phyloP scores from a whole-genome alignment of 1,140 invertebrate genomes.

The Brachionus asplanchnoidis region DNA sequence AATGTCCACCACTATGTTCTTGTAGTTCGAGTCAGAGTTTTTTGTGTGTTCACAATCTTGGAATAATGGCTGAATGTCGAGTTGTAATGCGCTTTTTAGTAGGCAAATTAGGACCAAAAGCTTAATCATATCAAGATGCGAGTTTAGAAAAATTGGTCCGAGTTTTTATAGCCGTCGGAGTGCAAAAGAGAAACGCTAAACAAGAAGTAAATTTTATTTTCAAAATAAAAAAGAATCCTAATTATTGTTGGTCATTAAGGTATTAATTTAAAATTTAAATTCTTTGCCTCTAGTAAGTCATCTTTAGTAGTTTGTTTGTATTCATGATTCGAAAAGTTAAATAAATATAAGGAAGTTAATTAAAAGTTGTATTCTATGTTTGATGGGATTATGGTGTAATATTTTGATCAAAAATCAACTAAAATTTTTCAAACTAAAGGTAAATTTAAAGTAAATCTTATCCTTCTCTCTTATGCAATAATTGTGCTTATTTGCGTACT shows the following conservation, averaged over 20 bases:
- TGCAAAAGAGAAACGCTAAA: background rate
- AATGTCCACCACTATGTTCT: background rate
- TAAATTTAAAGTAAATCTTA: constrained; percentile 3
- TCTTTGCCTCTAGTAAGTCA: background rate
- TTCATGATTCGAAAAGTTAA: background rate
- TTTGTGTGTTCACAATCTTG: background rate
- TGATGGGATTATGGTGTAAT: background rate
- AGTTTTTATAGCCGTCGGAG: background rate
- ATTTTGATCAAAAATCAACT: constrained; percentile 8
- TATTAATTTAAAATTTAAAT: constrained; percentile 11
- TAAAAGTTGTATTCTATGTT: background rate
- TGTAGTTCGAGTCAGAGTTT: constrained; percentile 13
- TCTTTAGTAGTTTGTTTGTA: background rate
- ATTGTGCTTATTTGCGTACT: background rate
- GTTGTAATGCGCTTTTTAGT: background rate
- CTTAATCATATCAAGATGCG: background rate
- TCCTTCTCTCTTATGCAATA: background rate
- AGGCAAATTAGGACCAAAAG: background rate
- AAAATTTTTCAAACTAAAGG: background rate
- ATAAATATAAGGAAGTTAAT: constrained; percentile 20
- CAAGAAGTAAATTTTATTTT: background rate
- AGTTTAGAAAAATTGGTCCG: background rate
- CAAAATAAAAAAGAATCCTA: background rate
- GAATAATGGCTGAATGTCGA: background rate
- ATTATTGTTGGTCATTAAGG: background rate